phyloP scores from a whole-genome alignment of 2,797 vertebrate species.

The Gymnoscopelus microlampas region DNA sequence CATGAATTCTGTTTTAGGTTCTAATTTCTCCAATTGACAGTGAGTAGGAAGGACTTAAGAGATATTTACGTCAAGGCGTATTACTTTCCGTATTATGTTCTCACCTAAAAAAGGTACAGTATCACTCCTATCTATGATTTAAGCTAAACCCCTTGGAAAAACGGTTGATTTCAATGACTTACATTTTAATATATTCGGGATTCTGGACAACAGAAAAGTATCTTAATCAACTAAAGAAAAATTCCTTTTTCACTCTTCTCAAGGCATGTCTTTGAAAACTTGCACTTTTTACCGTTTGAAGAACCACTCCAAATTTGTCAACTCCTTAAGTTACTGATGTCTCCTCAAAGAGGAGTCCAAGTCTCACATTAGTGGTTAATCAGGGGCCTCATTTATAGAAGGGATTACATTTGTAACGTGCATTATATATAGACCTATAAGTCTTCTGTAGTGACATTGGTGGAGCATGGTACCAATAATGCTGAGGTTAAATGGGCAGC shows the following conservation, averaged over 20 bases:
- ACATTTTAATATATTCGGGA: no score
- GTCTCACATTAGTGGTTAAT: constrained; percentile 32
- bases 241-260: constrained; percentile 21
- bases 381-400: constrained; percentile 37
- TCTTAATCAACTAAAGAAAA: background rate
- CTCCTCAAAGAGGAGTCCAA: background rate
- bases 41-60: background rate
- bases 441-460: no score
- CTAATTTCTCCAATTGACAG: background rate
- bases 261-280: constrained; percentile 45
- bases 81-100: background rate
- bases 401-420: background rate
- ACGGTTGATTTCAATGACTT: background rate
- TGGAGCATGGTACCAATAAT: no score
- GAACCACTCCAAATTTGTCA: constrained; percentile 48
- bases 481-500: no score
- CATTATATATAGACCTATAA: background rate
- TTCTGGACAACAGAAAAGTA: background rate
- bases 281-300: constrained; percentile 58
- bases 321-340: constrained; percentile 51
- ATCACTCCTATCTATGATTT: constrained; percentile 6
- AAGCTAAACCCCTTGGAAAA: background rate
- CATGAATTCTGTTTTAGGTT: constrained; percentile 27
- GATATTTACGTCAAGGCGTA: constrained; percentile 1
- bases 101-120: constrained; percentile 7